Percentiles rank a stretch among this genome's conserved stretches.
Conservation (phyloP, 2,113 vertebrate species). For the Gymnorhina tibicen region DNA sequence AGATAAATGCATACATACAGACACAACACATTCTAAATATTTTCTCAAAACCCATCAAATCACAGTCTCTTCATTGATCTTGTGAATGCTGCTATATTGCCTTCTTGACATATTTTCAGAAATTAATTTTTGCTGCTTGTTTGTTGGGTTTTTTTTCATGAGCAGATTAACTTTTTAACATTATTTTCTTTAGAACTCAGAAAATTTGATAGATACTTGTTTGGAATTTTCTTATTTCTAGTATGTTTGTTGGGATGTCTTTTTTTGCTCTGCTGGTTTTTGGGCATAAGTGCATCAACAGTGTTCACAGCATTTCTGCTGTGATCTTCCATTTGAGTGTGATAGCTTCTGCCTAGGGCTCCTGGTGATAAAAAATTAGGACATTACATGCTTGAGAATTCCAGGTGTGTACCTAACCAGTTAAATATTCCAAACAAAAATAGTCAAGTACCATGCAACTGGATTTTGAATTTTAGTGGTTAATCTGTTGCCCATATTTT, state of each 20-base stretch:
- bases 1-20: rapidly evolving
- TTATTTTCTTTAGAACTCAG: not conserved
- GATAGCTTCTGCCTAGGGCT: not conserved
- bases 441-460: not conserved
- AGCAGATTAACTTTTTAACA: not conserved
- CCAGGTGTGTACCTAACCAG: not conserved
- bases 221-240: not conserved
- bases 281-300: not conserved
- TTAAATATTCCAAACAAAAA: not conserved
- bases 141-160: not conserved
- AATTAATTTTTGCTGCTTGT: not conserved
- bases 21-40: not conserved
- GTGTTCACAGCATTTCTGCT: not conserved
- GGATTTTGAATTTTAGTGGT: not conserved
- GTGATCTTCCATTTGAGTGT: not conserved
- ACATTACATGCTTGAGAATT: not conserved
- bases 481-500: not conserved
- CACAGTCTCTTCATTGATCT: not conserved
- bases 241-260: not conserved
- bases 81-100: not conserved
- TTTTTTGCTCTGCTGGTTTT: not conserved
- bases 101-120: not conserved
- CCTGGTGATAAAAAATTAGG: not conserved
- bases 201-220: not conserved
- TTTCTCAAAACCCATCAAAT: not conserved